A percentile compares a stretch with the other conserved stretches of the same genome.
These are phyloP conservation scores for Stegophylla sp. DNA, from an alignment of 2,888 invertebrate genomes.

Conservation along the genomic window DNA sequence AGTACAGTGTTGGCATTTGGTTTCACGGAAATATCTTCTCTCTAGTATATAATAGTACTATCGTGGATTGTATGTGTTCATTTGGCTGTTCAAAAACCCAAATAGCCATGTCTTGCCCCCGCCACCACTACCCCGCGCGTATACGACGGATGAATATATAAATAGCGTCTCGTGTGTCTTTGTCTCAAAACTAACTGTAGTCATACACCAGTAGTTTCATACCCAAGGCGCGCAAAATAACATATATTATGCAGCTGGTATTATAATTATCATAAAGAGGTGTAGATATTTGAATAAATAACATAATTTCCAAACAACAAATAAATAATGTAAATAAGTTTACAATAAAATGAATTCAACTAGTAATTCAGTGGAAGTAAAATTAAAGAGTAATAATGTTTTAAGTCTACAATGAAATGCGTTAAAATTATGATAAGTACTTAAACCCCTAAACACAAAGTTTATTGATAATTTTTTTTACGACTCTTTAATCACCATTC, in stretches of 20 bases:
- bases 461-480: no score
- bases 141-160: constrained; percentile 53
- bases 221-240: constrained; percentile 25
- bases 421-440: no score
- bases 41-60: background rate
- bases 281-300: no score
- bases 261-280: background rate
- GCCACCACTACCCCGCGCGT: constrained; percentile 40
- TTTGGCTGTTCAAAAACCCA: constrained; percentile 54
- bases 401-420: no score
- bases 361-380: no score
- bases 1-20: constrained; percentile 20
- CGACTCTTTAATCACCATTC: no score
- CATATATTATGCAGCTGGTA: background rate
- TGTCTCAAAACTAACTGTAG: constrained; percentile 41
- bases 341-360: no score
- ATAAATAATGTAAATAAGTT: no score
- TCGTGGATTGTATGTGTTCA: constrained; percentile 11
- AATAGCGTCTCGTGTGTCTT: constrained; percentile 47
- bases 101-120: constrained; percentile 40
- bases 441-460: no score
- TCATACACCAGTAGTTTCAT: constrained; percentile 27
- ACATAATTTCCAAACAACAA: no score
- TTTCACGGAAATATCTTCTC: constrained; percentile 54
- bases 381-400: no score